Evolutionary conservation across 2,888 invertebrate species (phyloP), one percentile per base, ranked within the genome.

Genomic region (Dorcus hopei): DNA sequence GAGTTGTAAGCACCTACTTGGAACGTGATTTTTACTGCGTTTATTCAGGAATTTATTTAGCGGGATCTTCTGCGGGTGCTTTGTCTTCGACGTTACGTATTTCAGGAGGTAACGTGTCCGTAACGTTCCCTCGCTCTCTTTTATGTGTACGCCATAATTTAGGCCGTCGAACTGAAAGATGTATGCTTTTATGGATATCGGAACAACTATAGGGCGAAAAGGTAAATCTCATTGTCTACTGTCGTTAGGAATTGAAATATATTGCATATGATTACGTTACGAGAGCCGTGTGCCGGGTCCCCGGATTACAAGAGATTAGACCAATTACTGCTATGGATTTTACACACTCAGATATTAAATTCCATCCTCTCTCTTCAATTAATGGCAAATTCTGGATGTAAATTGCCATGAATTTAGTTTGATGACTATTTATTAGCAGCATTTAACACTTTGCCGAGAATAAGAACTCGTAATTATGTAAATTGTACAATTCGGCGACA

Each of bases 311-410:
- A 58, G 50, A 60, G 68, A 67, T 68, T 68, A 69, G 54, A 58
- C 62, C 68, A 69, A 68, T 69, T 69, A 69, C 66, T 64, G 61
- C 52, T 62, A 61, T 65, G 64, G 64, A 63, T 64, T 65, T 64
- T 61, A 56, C 63, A 61, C 64, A 62, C 57, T 62, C 57, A 58
- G 61, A 62, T 64, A 60, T 64, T 64, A 62, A 63, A 62, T 60
- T 61, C 57, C 58, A 55, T 58, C 45, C 47, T 53, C 43, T 33
- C 26, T 38, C 56, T 60, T 57, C 60, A 57, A 60, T 57, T 60
- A 57, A 57, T 60, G 56, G 48, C 59, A 55, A 59, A 59, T 59
- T 56, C 42, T 42, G 16, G 42, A 42, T 42, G 42, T 11, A 42
- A 42, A 42, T 42, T 42, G 42, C 42, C 16, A 42, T 33, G 26